Evolutionary conservation across 2,888 invertebrate genomes (phyloP).

Genomic region (Sarcophaga caerulescens): DNA sequence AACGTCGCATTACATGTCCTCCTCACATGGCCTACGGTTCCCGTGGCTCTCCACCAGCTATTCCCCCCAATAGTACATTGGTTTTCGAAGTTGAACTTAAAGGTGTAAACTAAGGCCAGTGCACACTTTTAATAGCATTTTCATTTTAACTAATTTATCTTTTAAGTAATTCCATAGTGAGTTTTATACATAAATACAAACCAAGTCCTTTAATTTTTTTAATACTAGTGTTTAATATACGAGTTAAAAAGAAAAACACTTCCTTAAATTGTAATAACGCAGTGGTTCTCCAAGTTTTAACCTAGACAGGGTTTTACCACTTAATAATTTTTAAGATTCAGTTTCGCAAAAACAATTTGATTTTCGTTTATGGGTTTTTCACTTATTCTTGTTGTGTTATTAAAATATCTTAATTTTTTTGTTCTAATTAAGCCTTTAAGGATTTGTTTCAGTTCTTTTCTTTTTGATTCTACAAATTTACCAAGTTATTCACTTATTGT

Average conservation of each 20-base stretch:
- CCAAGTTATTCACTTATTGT: constrained; percentile 38
- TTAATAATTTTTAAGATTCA: not conserved
- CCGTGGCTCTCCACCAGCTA: constrained; percentile 91
- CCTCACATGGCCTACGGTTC: constrained; percentile 90
- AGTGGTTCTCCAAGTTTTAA: not conserved
- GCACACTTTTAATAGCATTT: not conserved
- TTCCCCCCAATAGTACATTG: constrained; percentile 93
- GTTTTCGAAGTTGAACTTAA: constrained; percentile 95
- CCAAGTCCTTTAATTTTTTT: constrained; percentile 16
- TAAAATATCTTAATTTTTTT: constrained; percentile 2
- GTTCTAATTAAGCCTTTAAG: constrained; percentile 27
- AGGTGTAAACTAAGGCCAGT: constrained; percentile 82
- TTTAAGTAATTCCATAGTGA: constrained; percentile 54
- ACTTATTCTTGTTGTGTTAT: not conserved
- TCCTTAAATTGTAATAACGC: not conserved
- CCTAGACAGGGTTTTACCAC: not conserved
- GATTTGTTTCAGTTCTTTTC: constrained; percentile 31
- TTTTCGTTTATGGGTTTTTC: not conserved
- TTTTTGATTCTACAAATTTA: constrained; percentile 12
- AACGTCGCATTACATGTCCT: constrained; percentile 91
- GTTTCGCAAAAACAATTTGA: not conserved
- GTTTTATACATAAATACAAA: constrained; percentile 45
- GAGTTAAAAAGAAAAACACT: not conserved
- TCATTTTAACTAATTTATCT: constrained; percentile 30
- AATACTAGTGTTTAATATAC: constrained; percentile 17